Conservation (phyloP, 2,113 vertebrate genomes). For the Microtus oregoni region DNA sequence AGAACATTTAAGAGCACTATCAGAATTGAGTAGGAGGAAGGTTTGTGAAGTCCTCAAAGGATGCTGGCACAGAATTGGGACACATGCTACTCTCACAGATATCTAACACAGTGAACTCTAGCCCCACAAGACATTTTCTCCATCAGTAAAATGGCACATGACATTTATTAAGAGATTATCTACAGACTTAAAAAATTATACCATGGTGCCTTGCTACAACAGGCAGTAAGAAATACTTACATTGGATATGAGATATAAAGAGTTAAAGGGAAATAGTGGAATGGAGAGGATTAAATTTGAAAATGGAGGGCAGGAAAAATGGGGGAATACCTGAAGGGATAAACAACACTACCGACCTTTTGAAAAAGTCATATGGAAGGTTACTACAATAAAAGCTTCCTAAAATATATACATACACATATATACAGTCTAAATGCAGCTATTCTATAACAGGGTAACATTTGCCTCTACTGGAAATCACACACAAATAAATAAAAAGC, state of each 20-base stretch:
- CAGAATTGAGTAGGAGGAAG: not conserved
- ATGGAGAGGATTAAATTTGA: not conserved
- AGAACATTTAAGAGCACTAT: not conserved
- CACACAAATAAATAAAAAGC: not conserved
- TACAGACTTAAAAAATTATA: slow-evolving; percentile 14
- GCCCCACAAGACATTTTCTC: not conserved
- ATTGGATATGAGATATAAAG: not conserved
- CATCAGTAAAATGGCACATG: not conserved
- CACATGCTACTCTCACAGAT: not conserved
- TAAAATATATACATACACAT: not conserved
- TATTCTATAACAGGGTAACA: not conserved
- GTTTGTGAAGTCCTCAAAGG: not conserved
- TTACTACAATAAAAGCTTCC: not conserved
- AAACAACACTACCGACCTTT: not conserved
- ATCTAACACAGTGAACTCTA: slow-evolving; percentile 25
- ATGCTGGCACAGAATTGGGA: not conserved
- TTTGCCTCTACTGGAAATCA: no score
- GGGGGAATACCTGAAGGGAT: not conserved
- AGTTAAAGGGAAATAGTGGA: not conserved
- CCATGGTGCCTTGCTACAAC: slow-evolving; percentile 30
- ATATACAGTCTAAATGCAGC: not conserved
- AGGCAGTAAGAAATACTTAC: not conserved
- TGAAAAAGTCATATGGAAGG: not conserved
- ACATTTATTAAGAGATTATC: not conserved
- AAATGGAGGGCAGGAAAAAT: not conserved